A percentile compares a stretch with the other conserved stretches of the same genome.
Evolutionary conservation across 23 tunicate genomes (phyloP).

Genomic region (Corella eumyota): DNA sequence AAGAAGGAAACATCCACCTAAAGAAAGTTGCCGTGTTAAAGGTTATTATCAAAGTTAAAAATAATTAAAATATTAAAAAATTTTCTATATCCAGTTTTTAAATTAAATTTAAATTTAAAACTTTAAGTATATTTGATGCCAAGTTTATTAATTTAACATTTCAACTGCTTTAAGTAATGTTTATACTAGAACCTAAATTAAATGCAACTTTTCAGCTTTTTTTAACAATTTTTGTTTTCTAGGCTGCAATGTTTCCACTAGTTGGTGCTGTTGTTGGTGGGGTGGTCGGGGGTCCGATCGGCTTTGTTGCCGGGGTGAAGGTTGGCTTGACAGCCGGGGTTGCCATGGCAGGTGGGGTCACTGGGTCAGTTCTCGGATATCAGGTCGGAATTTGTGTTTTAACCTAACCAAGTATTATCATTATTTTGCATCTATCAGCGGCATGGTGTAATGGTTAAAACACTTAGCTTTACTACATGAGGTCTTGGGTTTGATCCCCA

Average conservation of each 20-base stretch:
- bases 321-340: conserved; percentile 58
- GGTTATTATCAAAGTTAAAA: neutral
- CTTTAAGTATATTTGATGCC: too few relatives aligned
- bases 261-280: conserved; percentile 89
- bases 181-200: too few relatives aligned
- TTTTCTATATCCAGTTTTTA: neutral
- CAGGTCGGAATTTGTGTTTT: too few relatives aligned
- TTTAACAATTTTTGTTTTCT: neutral
- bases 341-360: conserved; percentile 63
- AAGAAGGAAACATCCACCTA: conserved; percentile 31
- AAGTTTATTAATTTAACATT: too few relatives aligned
- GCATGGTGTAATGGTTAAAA: too few relatives aligned
- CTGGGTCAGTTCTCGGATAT: conserved; percentile 74
- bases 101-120: too few relatives aligned
- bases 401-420: too few relatives aligned
- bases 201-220: too few relatives aligned
- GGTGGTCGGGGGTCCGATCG: conserved; percentile 69
- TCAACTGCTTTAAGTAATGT: too few relatives aligned
- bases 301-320: conserved; percentile 60
- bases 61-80: neutral
- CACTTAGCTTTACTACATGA: too few relatives aligned
- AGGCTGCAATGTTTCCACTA: conserved; percentile 84
- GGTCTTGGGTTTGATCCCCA: too few relatives aligned
- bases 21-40: conserved; percentile 38
- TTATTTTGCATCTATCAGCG: too few relatives aligned